Evolutionary conservation across 2,113 vertebrate species (phyloP), one percentile per base, ranked within the genome.

Genomic region (Cyrtonyx montezumae): DNA sequence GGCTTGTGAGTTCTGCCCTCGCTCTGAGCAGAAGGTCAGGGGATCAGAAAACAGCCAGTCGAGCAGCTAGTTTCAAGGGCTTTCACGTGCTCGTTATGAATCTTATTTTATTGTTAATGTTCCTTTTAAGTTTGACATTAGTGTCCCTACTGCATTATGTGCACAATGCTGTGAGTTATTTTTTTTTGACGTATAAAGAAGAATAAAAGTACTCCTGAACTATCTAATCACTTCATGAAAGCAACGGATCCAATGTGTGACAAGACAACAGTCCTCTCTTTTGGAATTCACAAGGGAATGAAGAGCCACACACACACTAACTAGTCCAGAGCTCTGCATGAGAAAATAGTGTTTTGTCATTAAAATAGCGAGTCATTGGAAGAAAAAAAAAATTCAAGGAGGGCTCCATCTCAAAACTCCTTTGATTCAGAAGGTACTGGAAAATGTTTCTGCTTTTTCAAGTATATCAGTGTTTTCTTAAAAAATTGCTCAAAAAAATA

Each of bases 281-380:
- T 74, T 77, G 51, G 42, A 70, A 90, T 95, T 94, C 85, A 53
- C 73, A 63, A 63, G 82, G 61, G 91, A 75, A 74, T 20, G 71
- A n/a, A 63, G 49, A 96, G 45, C 75, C 85, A 84, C 36, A 4
- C 69, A 56, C 32, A 84, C 48, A 34, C 43, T 34, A 15, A 34
- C 43, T 37, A 15, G 63, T 34, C 46, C 5, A 3, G 42, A 73
- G 70, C 55, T 77, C 80, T 88, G 40, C 59, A 56, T 88, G 58
- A 71, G 79, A 80, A 91, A 84, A 77, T 55, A 80, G 76, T 87
- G 63, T 85, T 95, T 96, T 95, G 87, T 87, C 34, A 55, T 68
- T 70, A 90, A 91, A 91, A 42, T 63, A 68, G 21, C 56, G 61
- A 92, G 84, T 85, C 68, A 85, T 68, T 84, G 63, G 51, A 79